Evolutionary conservation across 2,888 invertebrate species (phyloP).

Genomic region (Carpatolechia fugitivella): DNA sequence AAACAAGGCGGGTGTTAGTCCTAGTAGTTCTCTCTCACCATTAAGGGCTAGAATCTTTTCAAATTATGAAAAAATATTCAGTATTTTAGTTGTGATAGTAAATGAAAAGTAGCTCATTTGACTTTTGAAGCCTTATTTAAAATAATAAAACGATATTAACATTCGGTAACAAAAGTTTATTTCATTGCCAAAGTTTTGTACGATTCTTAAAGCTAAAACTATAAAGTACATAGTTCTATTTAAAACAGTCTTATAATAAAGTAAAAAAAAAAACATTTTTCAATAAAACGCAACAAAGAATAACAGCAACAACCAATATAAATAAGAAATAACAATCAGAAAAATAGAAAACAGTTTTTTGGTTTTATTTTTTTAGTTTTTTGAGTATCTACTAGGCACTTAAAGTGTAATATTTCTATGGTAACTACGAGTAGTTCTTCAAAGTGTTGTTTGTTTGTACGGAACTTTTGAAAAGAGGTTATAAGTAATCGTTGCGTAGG

Average conservation of each 20-base stretch:
- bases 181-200: conserved; percentile 60
- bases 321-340: neutral
- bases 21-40: neutral
- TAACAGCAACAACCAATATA: neutral
- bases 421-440: neutral
- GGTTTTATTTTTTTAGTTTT: neutral
- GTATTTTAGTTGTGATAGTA: no score
- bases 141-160: neutral
- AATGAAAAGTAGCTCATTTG: neutral
- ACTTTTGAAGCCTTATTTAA: neutral
- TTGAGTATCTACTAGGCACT: neutral
- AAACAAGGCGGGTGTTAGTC: no score
- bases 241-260: conserved; percentile 16
- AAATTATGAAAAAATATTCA: no score
- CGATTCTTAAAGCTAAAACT: conserved; percentile 56
- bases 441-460: neutral
- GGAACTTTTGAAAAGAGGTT: neutral
- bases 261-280: neutral
- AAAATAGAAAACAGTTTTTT: neutral
- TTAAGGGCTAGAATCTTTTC: neutral
- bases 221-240: conserved; percentile 25
- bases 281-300: neutral
- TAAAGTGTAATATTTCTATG: neutral
- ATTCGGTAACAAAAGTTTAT: conserved; percentile 38
- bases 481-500: neutral